These are phyloP conservation scores for Calliphora vomitoria DNA, from an alignment of 2,888 invertebrate genomes.

Conservation along the genomic window DNA sequence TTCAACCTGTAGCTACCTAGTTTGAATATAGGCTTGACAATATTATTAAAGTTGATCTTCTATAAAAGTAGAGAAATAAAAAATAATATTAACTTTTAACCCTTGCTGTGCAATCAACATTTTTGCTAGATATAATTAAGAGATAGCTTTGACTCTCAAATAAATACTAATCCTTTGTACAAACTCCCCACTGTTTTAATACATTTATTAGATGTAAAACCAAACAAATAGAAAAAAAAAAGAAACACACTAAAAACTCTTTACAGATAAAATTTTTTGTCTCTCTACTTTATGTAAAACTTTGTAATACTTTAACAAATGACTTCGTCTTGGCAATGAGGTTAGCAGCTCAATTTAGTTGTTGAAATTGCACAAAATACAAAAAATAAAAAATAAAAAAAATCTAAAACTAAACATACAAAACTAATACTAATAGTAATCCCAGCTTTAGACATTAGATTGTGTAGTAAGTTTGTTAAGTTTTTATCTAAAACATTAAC, in stretches of 20 bases:
- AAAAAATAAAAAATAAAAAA: constrained; percentile 5
- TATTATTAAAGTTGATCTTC: too few relatives aligned
- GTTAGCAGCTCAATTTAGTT: constrained; percentile 74
- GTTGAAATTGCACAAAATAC: constrained; percentile 47
- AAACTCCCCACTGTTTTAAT: constrained; percentile 12
- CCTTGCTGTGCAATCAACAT: too few relatives aligned
- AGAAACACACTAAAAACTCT: constrained; percentile 1
- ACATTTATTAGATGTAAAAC: background rate
- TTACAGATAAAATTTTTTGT: constrained; percentile 37
- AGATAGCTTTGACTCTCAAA: too few relatives aligned
- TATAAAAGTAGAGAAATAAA: too few relatives aligned
- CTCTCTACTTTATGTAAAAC: constrained; percentile 35
- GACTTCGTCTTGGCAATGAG: constrained; percentile 69
- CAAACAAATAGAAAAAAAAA: constrained; percentile 20
- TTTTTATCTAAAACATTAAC: constrained; percentile 72
- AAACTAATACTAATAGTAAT: constrained; percentile 55
- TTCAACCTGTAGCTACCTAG: too few relatives aligned
- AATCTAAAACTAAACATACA: constrained; percentile 35
- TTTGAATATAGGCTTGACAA: too few relatives aligned
- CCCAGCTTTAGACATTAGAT: constrained; percentile 56
- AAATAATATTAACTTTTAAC: too few relatives aligned
- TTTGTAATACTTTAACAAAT: constrained; percentile 62
- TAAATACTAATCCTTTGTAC: background rate
- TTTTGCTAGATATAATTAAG: too few relatives aligned
- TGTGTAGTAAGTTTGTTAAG: constrained; percentile 60